phyloP scores from a whole-genome alignment of 2,888 invertebrate species.

The Temnothorax unifasciatus region DNA sequence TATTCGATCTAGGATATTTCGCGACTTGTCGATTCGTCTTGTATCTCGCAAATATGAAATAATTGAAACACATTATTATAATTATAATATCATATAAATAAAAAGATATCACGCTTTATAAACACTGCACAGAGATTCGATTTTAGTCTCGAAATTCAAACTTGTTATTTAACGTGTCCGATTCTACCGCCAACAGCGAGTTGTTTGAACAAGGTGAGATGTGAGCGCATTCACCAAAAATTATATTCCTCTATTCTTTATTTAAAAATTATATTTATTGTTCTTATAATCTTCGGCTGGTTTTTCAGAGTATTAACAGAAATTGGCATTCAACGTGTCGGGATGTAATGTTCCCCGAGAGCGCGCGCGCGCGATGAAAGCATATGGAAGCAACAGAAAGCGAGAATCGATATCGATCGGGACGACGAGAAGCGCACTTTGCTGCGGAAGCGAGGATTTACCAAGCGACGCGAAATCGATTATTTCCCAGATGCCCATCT shows the following conservation, averaged over 20 bases:
- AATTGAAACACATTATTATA: background rate
- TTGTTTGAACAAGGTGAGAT: background rate
- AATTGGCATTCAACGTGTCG: background rate
- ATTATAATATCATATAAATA: background rate
- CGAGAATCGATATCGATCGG: background rate
- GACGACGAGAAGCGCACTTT: background rate
- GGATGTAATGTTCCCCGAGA: background rate
- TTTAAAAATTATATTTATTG: background rate
- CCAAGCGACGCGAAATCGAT: conserved; percentile 70
- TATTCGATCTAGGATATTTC: background rate
- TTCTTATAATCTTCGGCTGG: background rate
- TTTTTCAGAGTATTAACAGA: background rate
- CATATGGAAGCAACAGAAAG: conserved; percentile 6
- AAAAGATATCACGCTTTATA: background rate
- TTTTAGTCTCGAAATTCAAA: background rate
- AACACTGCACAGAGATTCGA: background rate
- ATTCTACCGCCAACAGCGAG: background rate
- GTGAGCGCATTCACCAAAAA: background rate
- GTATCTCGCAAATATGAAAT: background rate
- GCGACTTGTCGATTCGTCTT: background rate
- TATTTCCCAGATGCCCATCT: conserved; percentile 63
- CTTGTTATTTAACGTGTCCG: background rate
- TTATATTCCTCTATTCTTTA: background rate
- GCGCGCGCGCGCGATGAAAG: background rate
- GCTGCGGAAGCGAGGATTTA: conserved; percentile 50